Evolutionary conservation across 2,888 invertebrate species (phyloP).

Genomic region (Acleris cristana): DNA sequence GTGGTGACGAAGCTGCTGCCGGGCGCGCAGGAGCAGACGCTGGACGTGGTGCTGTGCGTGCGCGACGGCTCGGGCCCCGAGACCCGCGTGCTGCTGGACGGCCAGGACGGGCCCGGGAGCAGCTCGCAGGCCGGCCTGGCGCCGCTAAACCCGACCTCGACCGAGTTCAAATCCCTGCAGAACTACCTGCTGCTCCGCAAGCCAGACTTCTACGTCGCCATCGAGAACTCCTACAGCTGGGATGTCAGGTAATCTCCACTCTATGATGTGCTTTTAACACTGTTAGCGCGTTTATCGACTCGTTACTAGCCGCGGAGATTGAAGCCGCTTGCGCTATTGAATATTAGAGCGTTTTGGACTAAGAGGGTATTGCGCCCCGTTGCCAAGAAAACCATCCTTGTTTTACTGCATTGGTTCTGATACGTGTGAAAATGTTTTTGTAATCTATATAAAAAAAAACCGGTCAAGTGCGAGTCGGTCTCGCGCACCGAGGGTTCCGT

Average conservation of each 20-base stretch:
- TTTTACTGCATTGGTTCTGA: too few relatives aligned
- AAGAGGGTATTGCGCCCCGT: too few relatives aligned
- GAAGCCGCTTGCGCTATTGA: too few relatives aligned
- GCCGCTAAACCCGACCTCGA: slow-evolving; percentile 13
- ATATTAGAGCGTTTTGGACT: too few relatives aligned
- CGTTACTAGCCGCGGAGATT: too few relatives aligned
- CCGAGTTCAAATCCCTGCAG: slow-evolving; percentile 53
- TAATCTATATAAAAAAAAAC: too few relatives aligned
- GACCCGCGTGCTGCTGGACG: slow-evolving; percentile 50
- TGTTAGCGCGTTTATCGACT: too few relatives aligned
- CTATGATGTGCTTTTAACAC: too few relatives aligned
- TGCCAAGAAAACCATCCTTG: too few relatives aligned
- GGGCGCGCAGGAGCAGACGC: slow-evolving; percentile 50
- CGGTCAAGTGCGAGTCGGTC: too few relatives aligned
- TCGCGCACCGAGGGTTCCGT: too few relatives aligned
- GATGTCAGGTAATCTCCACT: slow-evolving; percentile 54
- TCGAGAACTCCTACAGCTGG: slow-evolving; percentile 69
- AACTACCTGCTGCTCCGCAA: slow-evolving; percentile 61
- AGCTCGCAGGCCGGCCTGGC: slow-evolving; percentile 29
- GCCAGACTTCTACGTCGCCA: slow-evolving; percentile 69
- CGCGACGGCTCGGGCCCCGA: slow-evolving; percentile 39
- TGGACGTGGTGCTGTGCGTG: slow-evolving; percentile 57
- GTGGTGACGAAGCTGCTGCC: slow-evolving; percentile 64
- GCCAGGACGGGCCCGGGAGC: slow-evolving; percentile 43
- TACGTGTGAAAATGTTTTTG: too few relatives aligned